Conservation (phyloP, 2,113 vertebrate genomes). For the Chloropsis hardwickii region DNA sequence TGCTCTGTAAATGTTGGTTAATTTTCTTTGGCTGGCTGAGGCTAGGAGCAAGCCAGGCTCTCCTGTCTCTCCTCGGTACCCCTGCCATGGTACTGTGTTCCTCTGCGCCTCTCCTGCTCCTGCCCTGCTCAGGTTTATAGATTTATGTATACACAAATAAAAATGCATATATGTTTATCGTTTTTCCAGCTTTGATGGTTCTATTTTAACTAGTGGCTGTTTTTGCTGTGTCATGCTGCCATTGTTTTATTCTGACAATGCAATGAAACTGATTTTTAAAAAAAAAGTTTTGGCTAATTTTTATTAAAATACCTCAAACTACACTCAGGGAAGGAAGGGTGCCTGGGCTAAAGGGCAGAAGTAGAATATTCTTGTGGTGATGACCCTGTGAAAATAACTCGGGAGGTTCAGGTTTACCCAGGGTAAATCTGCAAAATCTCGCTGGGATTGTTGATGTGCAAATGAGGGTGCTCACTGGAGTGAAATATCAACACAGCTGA, state of each 20-base stretch:
- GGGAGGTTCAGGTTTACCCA: not conserved
- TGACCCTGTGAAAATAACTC: not conserved
- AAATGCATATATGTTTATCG: not conserved
- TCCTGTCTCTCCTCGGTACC: fast-evolving
- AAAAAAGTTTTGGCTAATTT: not conserved
- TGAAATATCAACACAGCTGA: not conserved
- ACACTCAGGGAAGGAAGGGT: not conserved
- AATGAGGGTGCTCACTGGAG: not conserved
- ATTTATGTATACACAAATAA: not conserved
- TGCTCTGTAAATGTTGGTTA: not conserved
- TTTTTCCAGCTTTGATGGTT: conserved; percentile 6
- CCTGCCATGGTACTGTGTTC: not conserved
- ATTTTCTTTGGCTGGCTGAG: not conserved
- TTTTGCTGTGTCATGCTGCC: conserved; percentile 58
- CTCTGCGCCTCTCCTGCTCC: not conserved
- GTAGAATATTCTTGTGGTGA: not conserved
- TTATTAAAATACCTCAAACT: conserved; percentile 20
- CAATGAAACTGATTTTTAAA: not conserved
- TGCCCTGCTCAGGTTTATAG: not conserved
- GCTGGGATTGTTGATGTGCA: not conserved
- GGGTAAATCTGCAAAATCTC: not conserved
- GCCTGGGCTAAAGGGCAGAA: not conserved
- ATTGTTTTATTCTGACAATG: conserved; percentile 41
- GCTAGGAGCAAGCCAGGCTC: not conserved
- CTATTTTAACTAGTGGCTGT: conserved; percentile 52